These are phyloP conservation scores for Eueides isabella DNA, from an alignment of 1,140 invertebrate genomes.

Conservation along the genomic window DNA sequence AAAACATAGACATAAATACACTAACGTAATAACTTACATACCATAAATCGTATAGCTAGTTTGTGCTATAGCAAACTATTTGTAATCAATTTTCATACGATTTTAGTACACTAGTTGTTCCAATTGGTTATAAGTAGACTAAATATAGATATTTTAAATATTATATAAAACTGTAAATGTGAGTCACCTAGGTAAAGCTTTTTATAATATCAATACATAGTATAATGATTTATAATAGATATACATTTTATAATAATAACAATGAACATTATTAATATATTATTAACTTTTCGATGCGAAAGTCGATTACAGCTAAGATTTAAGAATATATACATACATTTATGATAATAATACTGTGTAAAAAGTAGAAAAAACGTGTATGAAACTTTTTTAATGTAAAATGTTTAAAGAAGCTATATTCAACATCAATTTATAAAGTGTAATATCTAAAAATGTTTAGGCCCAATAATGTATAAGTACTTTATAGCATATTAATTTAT, in stretches of 20 bases:
- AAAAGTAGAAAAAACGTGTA: constrained; percentile 56
- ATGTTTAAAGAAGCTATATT: neutral
- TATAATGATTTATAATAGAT: neutral
- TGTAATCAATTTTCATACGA: neutral
- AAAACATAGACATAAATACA: constrained; percentile 1
- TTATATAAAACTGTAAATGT: neutral
- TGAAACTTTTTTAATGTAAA: constrained; percentile 7
- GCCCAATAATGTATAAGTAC: neutral
- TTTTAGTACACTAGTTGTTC: constrained; percentile 6
- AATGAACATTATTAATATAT: neutral
- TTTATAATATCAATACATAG: neutral
- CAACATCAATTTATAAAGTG: neutral
- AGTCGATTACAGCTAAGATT: neutral
- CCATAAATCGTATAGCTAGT: neutral
- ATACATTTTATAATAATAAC: neutral
- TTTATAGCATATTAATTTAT: neutral
- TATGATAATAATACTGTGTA: constrained; percentile 60
- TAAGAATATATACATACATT: constrained; percentile 16
- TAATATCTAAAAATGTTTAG: neutral
- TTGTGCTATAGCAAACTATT: neutral
- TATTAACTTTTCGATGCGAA: neutral
- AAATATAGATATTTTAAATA: neutral
- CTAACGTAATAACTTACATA: neutral
- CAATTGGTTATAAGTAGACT: neutral
- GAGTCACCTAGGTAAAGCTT: neutral